These are phyloP conservation scores for Agapornis canus DNA, from an alignment of 2,797 vertebrate species.

Conservation along the genomic window DNA sequence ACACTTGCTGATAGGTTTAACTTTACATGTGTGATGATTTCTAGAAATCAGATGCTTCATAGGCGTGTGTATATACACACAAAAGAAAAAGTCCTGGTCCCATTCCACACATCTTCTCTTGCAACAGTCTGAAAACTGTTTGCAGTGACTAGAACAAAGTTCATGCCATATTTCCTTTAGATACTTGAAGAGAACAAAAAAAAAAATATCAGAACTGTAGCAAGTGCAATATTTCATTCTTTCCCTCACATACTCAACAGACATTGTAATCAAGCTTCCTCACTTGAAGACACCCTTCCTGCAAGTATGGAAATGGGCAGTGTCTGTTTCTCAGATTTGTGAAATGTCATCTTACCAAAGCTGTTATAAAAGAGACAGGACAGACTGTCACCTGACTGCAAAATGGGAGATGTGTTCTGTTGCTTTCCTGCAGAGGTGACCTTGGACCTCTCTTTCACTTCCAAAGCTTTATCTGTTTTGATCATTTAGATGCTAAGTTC, in stretches of 20 bases:
- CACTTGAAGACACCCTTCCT: slow-evolving; percentile 32
- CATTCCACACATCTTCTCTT: not conserved
- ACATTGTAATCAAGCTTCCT: slow-evolving; percentile 36
- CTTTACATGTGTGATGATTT: not conserved
- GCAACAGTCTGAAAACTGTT: not conserved
- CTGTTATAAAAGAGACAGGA: not conserved
- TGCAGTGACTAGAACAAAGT: not conserved
- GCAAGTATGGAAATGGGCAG: slow-evolving; percentile 25
- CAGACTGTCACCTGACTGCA: slow-evolving; percentile 19
- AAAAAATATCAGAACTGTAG: not conserved
- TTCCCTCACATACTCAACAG: not conserved
- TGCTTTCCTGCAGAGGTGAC: slow-evolving; percentile 31
- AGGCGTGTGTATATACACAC: not conserved
- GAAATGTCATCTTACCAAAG: not conserved
- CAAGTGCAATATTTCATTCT: slow-evolving; percentile 15
- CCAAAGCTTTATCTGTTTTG: not conserved
- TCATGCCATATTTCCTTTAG: not conserved
- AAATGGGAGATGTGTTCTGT: not conserved
- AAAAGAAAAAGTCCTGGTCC: not conserved
- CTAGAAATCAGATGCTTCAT: not conserved
- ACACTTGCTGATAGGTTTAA: not conserved
- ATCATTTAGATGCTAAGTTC: slow-evolving; percentile 35
- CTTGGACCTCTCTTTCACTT: not conserved
- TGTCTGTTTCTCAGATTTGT: not conserved
- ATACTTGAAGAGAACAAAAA: not conserved